These are phyloP conservation scores for Eulemur macaco DNA, from an alignment of 2,113 vertebrate species.

Conservation along the genomic window DNA sequence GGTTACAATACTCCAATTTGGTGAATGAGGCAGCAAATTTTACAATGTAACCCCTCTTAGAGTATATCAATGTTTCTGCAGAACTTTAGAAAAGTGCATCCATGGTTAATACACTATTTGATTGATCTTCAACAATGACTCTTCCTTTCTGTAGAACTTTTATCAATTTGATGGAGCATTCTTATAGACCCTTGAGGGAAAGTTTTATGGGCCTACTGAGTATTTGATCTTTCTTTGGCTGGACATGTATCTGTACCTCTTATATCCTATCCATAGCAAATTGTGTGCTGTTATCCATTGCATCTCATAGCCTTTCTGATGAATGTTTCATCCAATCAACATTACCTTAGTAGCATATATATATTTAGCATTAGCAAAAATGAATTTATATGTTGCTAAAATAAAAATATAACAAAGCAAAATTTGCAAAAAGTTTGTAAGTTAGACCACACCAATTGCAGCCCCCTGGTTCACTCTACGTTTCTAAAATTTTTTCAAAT, in stretches of 20 bases:
- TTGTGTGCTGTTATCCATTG: neutral
- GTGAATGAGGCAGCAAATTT: neutral
- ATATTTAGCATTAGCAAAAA: neutral
- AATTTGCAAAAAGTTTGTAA: neutral
- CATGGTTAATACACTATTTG: neutral
- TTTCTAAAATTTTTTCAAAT: neutral
- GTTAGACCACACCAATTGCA: neutral
- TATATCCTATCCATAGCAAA: neutral
- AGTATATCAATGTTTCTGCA: neutral
- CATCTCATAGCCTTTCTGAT: neutral
- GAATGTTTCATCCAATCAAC: neutral
- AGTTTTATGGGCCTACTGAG: neutral
- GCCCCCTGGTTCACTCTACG: neutral
- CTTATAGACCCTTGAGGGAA: neutral
- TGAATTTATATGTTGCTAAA: neutral
- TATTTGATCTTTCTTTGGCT: neutral
- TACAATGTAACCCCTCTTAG: neutral
- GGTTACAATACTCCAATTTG: neutral
- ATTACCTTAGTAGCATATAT: neutral
- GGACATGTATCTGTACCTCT: neutral
- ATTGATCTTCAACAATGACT: neutral
- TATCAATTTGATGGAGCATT: neutral
- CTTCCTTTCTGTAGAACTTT: neutral
- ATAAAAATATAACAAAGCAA: neutral
- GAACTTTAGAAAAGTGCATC: neutral